These are phyloP conservation scores for Agriopis marginaria DNA, from an alignment of 2,888 invertebrate species.

Conservation along the genomic window DNA sequence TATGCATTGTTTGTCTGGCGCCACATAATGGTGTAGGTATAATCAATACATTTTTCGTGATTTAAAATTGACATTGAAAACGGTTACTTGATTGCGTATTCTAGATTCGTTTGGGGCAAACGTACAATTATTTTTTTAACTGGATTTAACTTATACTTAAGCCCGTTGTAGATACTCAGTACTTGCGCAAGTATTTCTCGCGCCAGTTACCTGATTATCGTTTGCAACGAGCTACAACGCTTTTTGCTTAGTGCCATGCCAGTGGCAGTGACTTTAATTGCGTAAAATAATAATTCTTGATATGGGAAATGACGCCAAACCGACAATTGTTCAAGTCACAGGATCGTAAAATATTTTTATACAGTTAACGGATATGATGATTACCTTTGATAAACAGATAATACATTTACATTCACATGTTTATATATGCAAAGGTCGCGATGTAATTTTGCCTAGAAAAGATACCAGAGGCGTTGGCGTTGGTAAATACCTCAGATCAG, in stretches of 20 bases:
- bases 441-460: conserved; percentile 7
- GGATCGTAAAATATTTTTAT: conserved; percentile 9
- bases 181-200: no score
- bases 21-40: conserved; percentile 50
- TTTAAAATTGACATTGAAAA: conserved; percentile 28
- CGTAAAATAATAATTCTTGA: background rate
- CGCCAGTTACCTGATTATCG: no score
- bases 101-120: no score
- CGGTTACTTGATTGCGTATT: conserved; percentile 10
- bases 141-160: no score
- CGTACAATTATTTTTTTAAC: no score
- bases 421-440: conserved; percentile 15
- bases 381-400: conserved; percentile 19
- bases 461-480: background rate
- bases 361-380: conserved; percentile 1
- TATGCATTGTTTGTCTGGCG: conserved; percentile 54
- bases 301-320: background rate
- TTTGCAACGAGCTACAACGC: no score
- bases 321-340: background rate
- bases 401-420: conserved; percentile 16
- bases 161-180: no score
- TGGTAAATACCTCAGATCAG: background rate
- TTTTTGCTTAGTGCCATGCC: no score
- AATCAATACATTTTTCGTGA: conserved; percentile 44
- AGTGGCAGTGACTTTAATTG: background rate